Base-by-base conservation (phyloP, 2,113 vertebrate genomes). In the Myanophis thanlyinensis region DNA sequence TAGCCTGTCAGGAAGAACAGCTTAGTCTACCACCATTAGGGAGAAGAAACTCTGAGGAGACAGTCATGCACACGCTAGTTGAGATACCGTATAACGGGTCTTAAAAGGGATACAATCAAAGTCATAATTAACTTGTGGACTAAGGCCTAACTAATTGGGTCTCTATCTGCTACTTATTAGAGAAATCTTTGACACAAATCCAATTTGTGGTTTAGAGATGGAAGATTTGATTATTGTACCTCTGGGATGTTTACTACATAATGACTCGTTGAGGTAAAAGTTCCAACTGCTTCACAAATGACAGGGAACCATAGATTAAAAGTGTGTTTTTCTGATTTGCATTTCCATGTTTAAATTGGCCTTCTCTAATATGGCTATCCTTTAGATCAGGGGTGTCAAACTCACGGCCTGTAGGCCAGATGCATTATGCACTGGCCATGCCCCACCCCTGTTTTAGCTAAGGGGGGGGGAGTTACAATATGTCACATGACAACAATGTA, bases 341-440 rank as follows among this genome's bases (percentile, higher is more conserved):
- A 22, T 80, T 80, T 80, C 73, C 18, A 9, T 80, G 73, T 80
- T 80, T 80, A 80, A 80, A 80, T 44, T 80, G 67, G 67, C 5
- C 6, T 20, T 80, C 5, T 40, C 6, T n/a, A n/a, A 67, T 13
- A 11, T 80, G 67, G 67, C 5, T 40, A 80, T 80, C n/a, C n/a
- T 80, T n/a, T 80, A 9, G 73, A 67, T 67, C 30, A 67, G n/a
- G 13, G 12, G 13, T 35, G 30, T n/a, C 27, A 62, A 62, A n/a
- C 27, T n/a, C 11, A 3, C 1, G 30, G 59, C 4, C 59, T 2
- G 4, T 0, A 0, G 59, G 30, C 30, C 11, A 2, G 62, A 27
- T 59, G 25, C 9, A 0, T 59, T 9, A 59, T 25, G 22, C 6
- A 1, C 9, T 59, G 53, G 25, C 25, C 25, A 59, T 9, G 7